Evolutionary conservation across 2,888 invertebrate genomes (phyloP).

Genomic region (Tanaodytes sp.): DNA sequence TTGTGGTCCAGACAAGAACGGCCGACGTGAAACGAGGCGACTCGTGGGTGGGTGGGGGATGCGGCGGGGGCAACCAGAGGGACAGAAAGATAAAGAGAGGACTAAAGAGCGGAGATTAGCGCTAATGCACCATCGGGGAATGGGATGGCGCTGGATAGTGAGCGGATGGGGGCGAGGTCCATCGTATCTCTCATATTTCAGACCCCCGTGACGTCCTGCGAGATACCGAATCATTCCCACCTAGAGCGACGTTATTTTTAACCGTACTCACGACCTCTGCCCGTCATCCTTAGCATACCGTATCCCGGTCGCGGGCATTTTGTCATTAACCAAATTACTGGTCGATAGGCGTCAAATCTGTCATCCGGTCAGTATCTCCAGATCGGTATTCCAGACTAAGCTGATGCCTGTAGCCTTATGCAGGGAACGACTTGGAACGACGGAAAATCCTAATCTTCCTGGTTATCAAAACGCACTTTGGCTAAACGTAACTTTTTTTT

Average conservation of each 20-base stretch:
- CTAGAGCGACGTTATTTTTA: constrained; percentile 69
- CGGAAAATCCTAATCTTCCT: too few species aligned
- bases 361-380: too few species aligned
- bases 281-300: constrained; percentile 33
- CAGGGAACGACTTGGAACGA: too few species aligned
- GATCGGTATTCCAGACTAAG: too few species aligned
- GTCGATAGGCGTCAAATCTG: too few species aligned
- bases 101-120: constrained; percentile 73
- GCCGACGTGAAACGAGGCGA: constrained; percentile 35
- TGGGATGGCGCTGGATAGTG: constrained; percentile 58
- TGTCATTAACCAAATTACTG: too few species aligned
- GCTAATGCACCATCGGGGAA: constrained; percentile 72
- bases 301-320: constrained; percentile 5
- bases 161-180: constrained; percentile 64
- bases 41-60: constrained; percentile 64
- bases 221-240: constrained; percentile 73
- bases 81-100: constrained; percentile 71
- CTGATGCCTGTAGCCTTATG: too few species aligned
- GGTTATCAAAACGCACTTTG: too few species aligned
- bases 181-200: constrained; percentile 73
- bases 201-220: constrained; percentile 70
- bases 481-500: too few species aligned
- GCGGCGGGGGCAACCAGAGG: constrained; percentile 47
- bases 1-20: constrained; percentile 28
- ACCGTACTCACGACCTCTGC: constrained; percentile 47